These are phyloP conservation scores for Drosophila azteca DNA, from an alignment of 1,140 invertebrate species.

Conservation along the genomic window DNA sequence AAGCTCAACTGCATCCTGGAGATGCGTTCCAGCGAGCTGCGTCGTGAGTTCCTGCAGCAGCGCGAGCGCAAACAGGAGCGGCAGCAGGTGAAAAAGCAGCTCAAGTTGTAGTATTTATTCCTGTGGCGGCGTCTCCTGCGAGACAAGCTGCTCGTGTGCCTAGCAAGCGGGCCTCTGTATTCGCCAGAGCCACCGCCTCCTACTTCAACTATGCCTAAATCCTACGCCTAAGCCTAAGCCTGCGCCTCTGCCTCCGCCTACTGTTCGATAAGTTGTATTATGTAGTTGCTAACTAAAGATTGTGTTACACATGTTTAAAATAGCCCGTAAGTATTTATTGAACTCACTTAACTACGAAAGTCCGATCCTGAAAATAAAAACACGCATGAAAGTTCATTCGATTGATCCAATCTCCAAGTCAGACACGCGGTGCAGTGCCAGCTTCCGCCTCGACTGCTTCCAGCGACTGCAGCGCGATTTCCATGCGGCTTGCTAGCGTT, in stretches of 20 bases:
- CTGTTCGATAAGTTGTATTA: slow-evolving; percentile 70
- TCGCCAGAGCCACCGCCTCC: slow-evolving; percentile 31
- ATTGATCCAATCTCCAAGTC: slow-evolving; percentile 1
- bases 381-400: slow-evolving; percentile 11
- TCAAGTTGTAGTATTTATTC: slow-evolving; percentile 82
- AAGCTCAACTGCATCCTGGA: slow-evolving; percentile 95
- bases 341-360: slow-evolving; percentile 56
- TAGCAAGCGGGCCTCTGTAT: slow-evolving; percentile 39
- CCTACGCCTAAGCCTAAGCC: slow-evolving; percentile 20
- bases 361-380: slow-evolving; percentile 46
- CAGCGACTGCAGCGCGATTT: slow-evolving; percentile 31
- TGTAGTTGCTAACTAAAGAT: slow-evolving; percentile 73
- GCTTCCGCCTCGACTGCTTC: slow-evolving; percentile 44
- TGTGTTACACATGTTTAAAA: slow-evolving; percentile 71
- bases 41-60: slow-evolving; percentile 89
- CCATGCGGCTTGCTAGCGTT: slow-evolving; percentile 51
- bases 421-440: background rate
- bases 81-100: slow-evolving; percentile 69
- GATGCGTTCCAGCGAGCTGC: slow-evolving; percentile 89
- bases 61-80: slow-evolving; percentile 87
- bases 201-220: slow-evolving; percentile 7
- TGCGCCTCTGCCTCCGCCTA: slow-evolving; percentile 21
- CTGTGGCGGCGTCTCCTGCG: slow-evolving; percentile 50
- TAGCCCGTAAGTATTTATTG: slow-evolving; percentile 77
- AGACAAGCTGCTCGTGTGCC: slow-evolving; percentile 37